Conservation (phyloP, 2,113 vertebrate genomes). For the Silurus glanis region DNA sequence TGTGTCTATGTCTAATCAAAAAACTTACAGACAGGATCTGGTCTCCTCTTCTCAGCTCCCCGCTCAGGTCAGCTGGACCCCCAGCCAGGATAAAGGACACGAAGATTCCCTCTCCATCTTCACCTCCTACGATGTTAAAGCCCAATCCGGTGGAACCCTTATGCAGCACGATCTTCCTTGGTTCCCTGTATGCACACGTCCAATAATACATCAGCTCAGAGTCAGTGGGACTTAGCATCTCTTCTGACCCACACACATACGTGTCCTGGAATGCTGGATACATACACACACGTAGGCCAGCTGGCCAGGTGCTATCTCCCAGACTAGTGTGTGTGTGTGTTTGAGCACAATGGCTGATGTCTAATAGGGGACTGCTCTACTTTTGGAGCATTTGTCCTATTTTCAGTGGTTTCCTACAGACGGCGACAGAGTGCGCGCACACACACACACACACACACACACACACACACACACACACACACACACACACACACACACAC, state of each 20-base stretch:
- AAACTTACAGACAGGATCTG: constrained; percentile 93
- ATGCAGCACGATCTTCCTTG: constrained; percentile 91
- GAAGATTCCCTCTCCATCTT: constrained; percentile 97
- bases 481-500: constrained; percentile 1
- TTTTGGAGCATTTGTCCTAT: constrained; percentile 70
- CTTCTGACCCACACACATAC: constrained; percentile 31
- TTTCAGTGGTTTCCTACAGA: constrained; percentile 61
- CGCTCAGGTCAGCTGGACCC: constrained; percentile 92
- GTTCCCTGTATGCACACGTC: constrained; percentile 85
- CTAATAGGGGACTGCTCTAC: constrained; percentile 72
- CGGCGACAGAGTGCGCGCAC: constrained; percentile 47
- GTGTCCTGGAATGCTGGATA: constrained; percentile 34
- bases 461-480: constrained; percentile 21
- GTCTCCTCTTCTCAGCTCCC: constrained; percentile 91
- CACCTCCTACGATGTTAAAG: constrained; percentile 96
- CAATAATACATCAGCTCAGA: constrained; percentile 75
- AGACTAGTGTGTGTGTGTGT: constrained; percentile 49
- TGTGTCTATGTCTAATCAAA: background rate
- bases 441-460: constrained; percentile 6
- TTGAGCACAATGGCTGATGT: constrained; percentile 54
- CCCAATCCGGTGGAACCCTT: constrained; percentile 95
- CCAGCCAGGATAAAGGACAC: constrained; percentile 97
- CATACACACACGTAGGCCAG: constrained; percentile 25
- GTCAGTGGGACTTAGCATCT: constrained; percentile 69
- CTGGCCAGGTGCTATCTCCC: constrained; percentile 46